A percentile compares a stretch with the other conserved stretches of the same genome.
phyloP scores from a whole-genome alignment of 2,113 vertebrate species.

The Parotia lawesii region DNA sequence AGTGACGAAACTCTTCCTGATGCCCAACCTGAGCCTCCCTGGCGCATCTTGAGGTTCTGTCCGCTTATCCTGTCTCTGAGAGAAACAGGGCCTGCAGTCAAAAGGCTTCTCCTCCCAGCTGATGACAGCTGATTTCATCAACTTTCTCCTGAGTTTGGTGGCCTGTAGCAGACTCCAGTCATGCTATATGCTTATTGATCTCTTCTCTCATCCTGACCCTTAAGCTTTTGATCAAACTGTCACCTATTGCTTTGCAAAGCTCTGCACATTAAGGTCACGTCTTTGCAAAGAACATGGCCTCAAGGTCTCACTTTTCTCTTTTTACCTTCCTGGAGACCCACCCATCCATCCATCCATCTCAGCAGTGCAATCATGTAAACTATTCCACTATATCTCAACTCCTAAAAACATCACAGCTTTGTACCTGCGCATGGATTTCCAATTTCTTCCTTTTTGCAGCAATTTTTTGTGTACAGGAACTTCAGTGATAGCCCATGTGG shows the following conservation, averaged over 20 bases:
- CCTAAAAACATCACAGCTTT: not conserved
- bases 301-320: not conserved
- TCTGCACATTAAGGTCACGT: not conserved
- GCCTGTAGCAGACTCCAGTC: not conserved
- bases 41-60: not conserved
- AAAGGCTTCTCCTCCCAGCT: not conserved
- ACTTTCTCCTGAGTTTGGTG: not conserved
- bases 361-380: not conserved
- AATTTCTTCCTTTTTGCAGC: not conserved
- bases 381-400: not conserved
- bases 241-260: not conserved
- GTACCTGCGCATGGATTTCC: not conserved
- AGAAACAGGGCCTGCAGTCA: not conserved
- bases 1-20: not conserved
- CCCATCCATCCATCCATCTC: not conserved
- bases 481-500: not conserved
- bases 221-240: not conserved
- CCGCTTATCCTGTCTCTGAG: not conserved
- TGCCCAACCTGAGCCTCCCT: not conserved
- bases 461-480: not conserved
- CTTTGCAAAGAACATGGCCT: not conserved
- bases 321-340: not conserved
- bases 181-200: accelerated
- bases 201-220: not conserved
- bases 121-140: not conserved